phyloP scores from a whole-genome alignment of 2,113 vertebrate genomes.

The Aptenodytes forsteri region DNA sequence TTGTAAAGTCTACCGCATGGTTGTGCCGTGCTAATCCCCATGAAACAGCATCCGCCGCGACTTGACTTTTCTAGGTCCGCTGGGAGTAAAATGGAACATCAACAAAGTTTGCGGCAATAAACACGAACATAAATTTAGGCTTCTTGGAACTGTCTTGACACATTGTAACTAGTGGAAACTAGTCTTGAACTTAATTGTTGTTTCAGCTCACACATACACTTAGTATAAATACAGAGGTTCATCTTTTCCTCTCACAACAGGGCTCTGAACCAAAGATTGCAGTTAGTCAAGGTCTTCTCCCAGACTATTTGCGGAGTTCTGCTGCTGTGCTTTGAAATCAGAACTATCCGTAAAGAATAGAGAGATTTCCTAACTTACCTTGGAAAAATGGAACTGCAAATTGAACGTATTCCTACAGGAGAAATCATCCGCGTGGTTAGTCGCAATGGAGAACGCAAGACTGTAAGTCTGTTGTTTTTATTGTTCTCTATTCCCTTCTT shows the following conservation, averaged over 20 bases:
- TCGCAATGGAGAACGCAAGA: constrained; percentile 60
- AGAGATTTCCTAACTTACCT: neutral
- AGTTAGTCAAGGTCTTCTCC: neutral
- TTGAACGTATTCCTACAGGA: constrained; percentile 75
- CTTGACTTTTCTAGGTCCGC: constrained; percentile 45
- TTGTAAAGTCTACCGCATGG: neutral
- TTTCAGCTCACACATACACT: constrained; percentile 38
- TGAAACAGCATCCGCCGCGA: constrained; percentile 61
- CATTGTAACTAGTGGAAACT: constrained; percentile 25
- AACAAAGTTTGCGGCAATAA: constrained; percentile 53
- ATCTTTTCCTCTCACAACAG: constrained; percentile 46
- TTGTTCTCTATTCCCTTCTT: neutral
- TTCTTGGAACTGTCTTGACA: constrained; percentile 45
- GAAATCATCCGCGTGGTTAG: constrained; percentile 75
- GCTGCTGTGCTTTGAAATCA: neutral
- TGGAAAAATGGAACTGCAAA: constrained; percentile 69
- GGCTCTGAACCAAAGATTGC: constrained; percentile 15
- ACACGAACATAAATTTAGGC: constrained; percentile 63
- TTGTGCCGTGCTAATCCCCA: constrained; percentile 40
- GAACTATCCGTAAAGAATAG: neutral
- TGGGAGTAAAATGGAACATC: constrained; percentile 66
- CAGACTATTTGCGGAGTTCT: neutral
- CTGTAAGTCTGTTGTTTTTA: constrained; percentile 67
- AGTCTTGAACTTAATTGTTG: constrained; percentile 62
- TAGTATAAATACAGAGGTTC: constrained; percentile 62